Evolutionary conservation across 2,797 vertebrate genomes (phyloP), one percentile per base, ranked within the genome.

Genomic region (Kryptopterus vitreolus): DNA sequence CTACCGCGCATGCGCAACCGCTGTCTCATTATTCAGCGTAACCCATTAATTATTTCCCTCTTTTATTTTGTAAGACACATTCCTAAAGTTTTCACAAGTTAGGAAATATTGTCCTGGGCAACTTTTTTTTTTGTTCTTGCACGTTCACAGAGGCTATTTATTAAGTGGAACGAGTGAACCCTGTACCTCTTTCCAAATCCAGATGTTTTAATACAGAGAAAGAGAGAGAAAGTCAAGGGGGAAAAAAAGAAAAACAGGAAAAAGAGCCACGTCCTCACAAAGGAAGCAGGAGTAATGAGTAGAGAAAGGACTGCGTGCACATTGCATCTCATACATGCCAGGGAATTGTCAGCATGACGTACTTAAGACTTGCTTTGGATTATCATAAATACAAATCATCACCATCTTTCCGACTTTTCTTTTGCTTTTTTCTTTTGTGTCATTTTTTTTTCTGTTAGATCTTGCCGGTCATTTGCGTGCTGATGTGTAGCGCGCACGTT

Each of bases 221-320:
- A 50, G 20, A 62, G 52, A 20, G 22, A 22, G 12, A 2, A 4
- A 8, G 4, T 10, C 3, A 9, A 4, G 9, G 3, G 15, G 1
- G 8, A 33, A n/a, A 29, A 5, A 33, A n/a, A 16, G 53, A 35
- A 43, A 76, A 31, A 48, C 26, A 2, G 26, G 31, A 75, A 24
- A 77, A 71, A 58, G 80, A 86, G 85, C 85, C 85, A 86, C 82
- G 85, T 86, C 80, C 82, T 72, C 82, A 86, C 38, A 79, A 43
- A 58, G 29, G 59, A 78, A 73, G 71, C 4, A 75, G 48, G 22
- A 61, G 24, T 62, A 66, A 73, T 59, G 48, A 77, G 48, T 58
- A 31, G 7, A 58, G 48, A 66, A 82, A 35, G 9, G 35, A n/a
- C 57, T 53, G 16, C n/a, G 63, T 63, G 59, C 81, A 76, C 59